phyloP scores from a whole-genome alignment of 2,797 vertebrate species.

The Yasuhikotakia modesta region DNA sequence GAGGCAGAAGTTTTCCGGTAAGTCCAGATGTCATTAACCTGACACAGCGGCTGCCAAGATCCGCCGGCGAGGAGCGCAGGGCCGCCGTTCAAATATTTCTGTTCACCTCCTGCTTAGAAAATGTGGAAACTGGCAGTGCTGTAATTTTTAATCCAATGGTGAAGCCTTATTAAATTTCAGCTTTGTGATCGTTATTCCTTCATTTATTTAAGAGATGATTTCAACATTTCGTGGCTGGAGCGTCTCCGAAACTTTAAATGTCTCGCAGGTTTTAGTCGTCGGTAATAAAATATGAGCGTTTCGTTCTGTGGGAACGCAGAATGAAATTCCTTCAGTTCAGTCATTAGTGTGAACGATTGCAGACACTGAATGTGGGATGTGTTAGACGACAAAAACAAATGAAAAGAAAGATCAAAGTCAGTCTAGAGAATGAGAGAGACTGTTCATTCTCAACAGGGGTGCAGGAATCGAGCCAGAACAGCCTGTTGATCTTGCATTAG shows the following conservation, averaged over 20 bases:
- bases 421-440: conserved; percentile 16
- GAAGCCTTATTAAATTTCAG: conserved; percentile 21
- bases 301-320: neutral
- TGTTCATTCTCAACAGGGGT: conserved; percentile 28
- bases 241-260: conserved; percentile 11
- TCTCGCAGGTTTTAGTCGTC: conserved; percentile 2
- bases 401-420: conserved; percentile 49
- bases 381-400: neutral
- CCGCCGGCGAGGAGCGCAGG: neutral
- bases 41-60: neutral
- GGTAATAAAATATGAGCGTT: conserved; percentile 8
- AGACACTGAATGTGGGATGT: conserved; percentile 1
- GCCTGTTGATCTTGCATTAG: neutral
- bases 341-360: conserved; percentile 33
- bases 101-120: conserved; percentile 40
- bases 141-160: conserved; percentile 27
- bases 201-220: conserved; percentile 12
- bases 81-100: conserved; percentile 37
- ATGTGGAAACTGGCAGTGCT: conserved; percentile 40
- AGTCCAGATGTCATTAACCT: conserved; percentile 32
- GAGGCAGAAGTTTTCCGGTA: conserved; percentile 21
- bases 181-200: conserved; percentile 7
- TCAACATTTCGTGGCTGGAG: neutral
- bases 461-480: conserved; percentile 44
- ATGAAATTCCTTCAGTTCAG: conserved; percentile 13